These are phyloP conservation scores for Ectemnius continuus DNA, from an alignment of 2,888 invertebrate genomes.

Conservation along the genomic window DNA sequence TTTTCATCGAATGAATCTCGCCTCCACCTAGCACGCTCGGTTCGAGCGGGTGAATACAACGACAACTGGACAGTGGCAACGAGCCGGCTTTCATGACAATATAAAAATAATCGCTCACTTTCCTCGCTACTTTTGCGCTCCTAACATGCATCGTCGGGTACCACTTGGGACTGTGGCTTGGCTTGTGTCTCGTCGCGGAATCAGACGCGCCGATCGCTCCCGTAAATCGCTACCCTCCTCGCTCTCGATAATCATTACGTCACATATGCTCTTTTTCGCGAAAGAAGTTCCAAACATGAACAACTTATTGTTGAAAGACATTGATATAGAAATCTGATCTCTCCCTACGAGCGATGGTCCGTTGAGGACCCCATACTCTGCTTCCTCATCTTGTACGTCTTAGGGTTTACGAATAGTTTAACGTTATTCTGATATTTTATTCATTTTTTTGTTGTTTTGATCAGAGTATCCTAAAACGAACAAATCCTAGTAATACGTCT, in stretches of 20 bases:
- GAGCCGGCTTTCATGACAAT: too few relatives aligned
- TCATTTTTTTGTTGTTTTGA: constrained; percentile 60
- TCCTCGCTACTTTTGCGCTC: constrained; percentile 12
- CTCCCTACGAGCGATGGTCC: constrained; percentile 52
- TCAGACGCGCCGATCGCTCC: too few relatives aligned
- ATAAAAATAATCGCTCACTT: too few relatives aligned
- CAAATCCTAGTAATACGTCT: constrained; percentile 72
- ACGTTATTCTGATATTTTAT: constrained; percentile 60
- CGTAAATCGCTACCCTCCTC: constrained; percentile 2
- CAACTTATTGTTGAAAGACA: constrained; percentile 69
- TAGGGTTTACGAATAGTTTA: constrained; percentile 63
- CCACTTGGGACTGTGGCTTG: constrained; percentile 25
- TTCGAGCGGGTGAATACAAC: too few relatives aligned
- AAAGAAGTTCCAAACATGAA: constrained; percentile 50
- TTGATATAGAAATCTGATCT: constrained; percentile 67
- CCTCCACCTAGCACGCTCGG: constrained; percentile 6
- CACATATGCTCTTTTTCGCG: constrained; percentile 18
- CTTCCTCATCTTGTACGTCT: constrained; percentile 40
- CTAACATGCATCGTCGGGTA: constrained; percentile 25
- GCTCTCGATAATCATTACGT: background rate
- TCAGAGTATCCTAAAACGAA: constrained; percentile 74
- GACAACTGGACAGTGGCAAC: too few relatives aligned
- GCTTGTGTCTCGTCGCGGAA: background rate
- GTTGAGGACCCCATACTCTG: constrained; percentile 49
- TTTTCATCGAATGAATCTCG: constrained; percentile 7